These are phyloP conservation scores for Glyptemys insculpta DNA, from an alignment of 2,797 vertebrate species.

Conservation along the genomic window DNA sequence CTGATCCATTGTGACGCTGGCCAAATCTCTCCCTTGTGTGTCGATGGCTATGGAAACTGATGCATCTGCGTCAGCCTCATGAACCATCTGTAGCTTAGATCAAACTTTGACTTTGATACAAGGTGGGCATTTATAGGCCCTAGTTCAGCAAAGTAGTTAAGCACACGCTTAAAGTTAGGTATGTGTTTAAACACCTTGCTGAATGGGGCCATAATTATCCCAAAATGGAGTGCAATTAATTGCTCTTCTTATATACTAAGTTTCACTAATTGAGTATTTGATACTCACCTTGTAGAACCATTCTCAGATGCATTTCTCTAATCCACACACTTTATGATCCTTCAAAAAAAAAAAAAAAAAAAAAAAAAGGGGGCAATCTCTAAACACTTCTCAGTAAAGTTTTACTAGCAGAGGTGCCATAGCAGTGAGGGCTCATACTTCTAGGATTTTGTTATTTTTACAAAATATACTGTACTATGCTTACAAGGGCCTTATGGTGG, in stretches of 20 bases:
- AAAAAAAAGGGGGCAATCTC: background rate
- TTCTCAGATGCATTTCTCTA: background rate
- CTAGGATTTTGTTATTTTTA: background rate
- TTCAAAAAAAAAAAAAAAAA: background rate
- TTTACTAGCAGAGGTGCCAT: background rate
- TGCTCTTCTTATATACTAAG: background rate
- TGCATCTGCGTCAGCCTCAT: background rate
- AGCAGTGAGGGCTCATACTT: background rate
- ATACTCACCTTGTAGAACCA: background rate
- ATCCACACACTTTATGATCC: background rate
- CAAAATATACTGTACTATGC: background rate
- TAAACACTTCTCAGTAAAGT: background rate
- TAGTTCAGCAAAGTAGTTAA: background rate
- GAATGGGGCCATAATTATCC: background rate
- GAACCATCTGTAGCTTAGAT: background rate
- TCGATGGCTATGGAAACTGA: background rate
- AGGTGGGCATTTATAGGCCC: background rate
- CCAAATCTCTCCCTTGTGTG: background rate
- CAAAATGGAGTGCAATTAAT: background rate
- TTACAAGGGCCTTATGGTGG: background rate
- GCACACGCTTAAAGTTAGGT: background rate
- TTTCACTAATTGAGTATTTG: background rate
- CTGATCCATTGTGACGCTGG: background rate
- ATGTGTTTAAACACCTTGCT: background rate
- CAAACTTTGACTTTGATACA: background rate